Percentiles rank a stretch among this genome's conserved stretches.
Conservation (phyloP, 64 coral and sea anemone genomes). For the Cladopsammia gracilis region DNA sequence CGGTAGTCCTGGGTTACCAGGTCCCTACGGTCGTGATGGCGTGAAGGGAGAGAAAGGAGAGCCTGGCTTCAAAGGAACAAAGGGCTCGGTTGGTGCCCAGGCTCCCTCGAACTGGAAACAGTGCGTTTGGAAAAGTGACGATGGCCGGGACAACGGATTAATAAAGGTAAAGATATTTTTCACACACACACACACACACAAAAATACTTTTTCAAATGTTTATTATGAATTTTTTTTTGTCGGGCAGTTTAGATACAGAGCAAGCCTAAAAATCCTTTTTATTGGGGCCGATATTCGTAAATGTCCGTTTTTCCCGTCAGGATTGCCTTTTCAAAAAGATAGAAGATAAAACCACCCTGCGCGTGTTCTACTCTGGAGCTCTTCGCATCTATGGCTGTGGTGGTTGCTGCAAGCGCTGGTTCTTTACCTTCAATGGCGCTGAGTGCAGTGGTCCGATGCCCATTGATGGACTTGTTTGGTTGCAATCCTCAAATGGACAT, state of each 20-base stretch:
- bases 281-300: too few species aligned
- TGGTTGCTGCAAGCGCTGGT: slow-evolving; percentile 52
- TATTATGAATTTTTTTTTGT: too few species aligned
- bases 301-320: too few species aligned
- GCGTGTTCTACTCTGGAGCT: slow-evolving; percentile 17
- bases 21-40: slow-evolving; percentile 30
- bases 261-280: too few species aligned
- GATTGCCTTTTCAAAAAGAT: not conserved
- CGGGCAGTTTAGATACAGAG: too few species aligned
- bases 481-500: not conserved
- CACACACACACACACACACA: too few species aligned
- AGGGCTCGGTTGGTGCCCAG: not conserved
- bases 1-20: not conserved
- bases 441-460: slow-evolving; percentile 28
- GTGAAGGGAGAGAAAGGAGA: slow-evolving; percentile 18
- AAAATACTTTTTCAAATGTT: too few species aligned
- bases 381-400: not conserved
- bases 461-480: slow-evolving; percentile 12
- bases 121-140: slow-evolving; percentile 3
- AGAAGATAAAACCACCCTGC: not conserved
- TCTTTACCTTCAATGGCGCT: slow-evolving; percentile 49
- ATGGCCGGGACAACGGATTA: slow-evolving; percentile 10
- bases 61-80: not conserved
- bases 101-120: slow-evolving; percentile 44
- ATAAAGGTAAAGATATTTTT: slow-evolving; percentile 20